These are phyloP conservation scores for Oryzaephilus surinamensis DNA, from an alignment of 1,140 invertebrate species.

Conservation along the genomic window DNA sequence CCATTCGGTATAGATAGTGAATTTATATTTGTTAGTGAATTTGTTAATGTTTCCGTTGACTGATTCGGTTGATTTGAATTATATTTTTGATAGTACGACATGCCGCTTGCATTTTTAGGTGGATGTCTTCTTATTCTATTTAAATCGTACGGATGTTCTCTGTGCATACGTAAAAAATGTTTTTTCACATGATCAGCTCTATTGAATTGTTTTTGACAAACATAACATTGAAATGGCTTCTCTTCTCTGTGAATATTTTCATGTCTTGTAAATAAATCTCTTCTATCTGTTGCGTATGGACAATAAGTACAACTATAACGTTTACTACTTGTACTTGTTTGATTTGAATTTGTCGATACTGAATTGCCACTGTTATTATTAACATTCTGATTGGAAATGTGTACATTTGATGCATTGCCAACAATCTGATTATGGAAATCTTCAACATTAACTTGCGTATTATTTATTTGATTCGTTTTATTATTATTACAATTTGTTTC, in stretches of 20 bases:
- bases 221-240: slow-evolving; percentile 87
- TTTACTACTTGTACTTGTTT: slow-evolving; percentile 41
- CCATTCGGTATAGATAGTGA: slow-evolving; percentile 31
- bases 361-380: slow-evolving; percentile 9
- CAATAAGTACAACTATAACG: slow-evolving; percentile 77
- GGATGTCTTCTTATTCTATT: slow-evolving; percentile 59
- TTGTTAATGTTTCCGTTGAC: slow-evolving; percentile 20
- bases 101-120: slow-evolving; percentile 39
- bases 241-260: slow-evolving; percentile 92
- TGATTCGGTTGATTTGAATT: slow-evolving; percentile 21
- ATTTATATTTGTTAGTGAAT: slow-evolving; percentile 24
- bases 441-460: slow-evolving; percentile 8
- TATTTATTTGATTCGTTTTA: slow-evolving; percentile 19
- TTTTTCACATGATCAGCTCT: slow-evolving; percentile 92
- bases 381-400: slow-evolving; percentile 10
- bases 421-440: too few relatives aligned
- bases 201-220: slow-evolving; percentile 86
- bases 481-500: slow-evolving; percentile 34
- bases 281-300: slow-evolving; percentile 80
- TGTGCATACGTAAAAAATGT: slow-evolving; percentile 82
- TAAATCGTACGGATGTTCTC: slow-evolving; percentile 75
- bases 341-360: slow-evolving; percentile 20
- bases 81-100: slow-evolving; percentile 39
- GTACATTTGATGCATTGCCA: slow-evolving; percentile 10
- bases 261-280: slow-evolving; percentile 89